Base-by-base conservation (phyloP, 2,797 vertebrate genomes). In the Dendrocincla fuliginosa region DNA sequence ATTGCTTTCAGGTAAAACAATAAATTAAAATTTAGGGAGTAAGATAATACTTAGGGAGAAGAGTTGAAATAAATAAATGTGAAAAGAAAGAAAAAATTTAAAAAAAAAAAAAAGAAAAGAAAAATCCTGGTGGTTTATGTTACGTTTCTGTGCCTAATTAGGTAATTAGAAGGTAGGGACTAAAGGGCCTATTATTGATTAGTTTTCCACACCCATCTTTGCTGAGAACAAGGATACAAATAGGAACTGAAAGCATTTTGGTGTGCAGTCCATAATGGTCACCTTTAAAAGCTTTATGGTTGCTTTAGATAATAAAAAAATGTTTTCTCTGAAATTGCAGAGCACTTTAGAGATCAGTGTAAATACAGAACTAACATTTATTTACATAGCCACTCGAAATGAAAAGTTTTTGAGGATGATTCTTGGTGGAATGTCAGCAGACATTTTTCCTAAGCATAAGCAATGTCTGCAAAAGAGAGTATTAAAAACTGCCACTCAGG, bases 1-100 rank as follows among this genome's bases (percentile, higher is more conserved):
- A 97, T 96, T 97, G 96, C 84, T 97, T 97, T 98, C 96, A 96
- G 95, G 93, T 97, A 93, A 97, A 98, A 96, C 69, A 97, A 97
- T 97, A 97, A 97, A 98, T 97, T 97, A 97, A 97, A 98, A 97
- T 97, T 95, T 97, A 95, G 94, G 74, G 95, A 97, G 84, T 69
- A 95, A 94, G 87, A 77, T 91, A 92, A 94, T 96, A 18, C 74
- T 95, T 77, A 90, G 83, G 49, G 86, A 93, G 53, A 81, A 93
- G 76, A 92, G 68, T 52, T 92, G 89, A 81, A 89, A 81, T 70
- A 94, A 96, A 50, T 93, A 85, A 93, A 94, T 44, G 65, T 80
- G 74, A 52, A 83, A 60, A 57, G 18, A 3, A 22, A 64, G 79
- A 70, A 75, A 83, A 89, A 73, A 12, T 13, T 35, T 56, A 70